Percentiles rank a stretch among this genome's conserved stretches.
Evolutionary conservation across 1,140 invertebrate species (phyloP).

Genomic region (Pseudomyrmex gracilis): DNA sequence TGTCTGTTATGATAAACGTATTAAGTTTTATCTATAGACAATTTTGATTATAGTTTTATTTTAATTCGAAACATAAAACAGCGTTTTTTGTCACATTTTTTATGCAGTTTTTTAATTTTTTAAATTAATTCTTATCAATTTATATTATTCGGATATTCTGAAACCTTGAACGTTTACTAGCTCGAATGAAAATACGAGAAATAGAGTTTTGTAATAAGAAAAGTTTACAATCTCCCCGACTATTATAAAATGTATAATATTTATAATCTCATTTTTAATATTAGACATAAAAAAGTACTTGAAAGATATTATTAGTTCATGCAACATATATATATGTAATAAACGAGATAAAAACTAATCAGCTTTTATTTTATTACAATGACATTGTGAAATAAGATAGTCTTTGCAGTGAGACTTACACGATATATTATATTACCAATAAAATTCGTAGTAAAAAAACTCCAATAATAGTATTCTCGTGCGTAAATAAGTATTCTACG

Average conservation of each 20-base stretch:
- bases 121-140: too few species aligned
- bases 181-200: too few species aligned
- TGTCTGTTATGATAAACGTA: background rate
- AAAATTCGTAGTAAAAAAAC: slow-evolving; percentile 13
- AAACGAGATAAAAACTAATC: background rate
- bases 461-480: slow-evolving; percentile 2
- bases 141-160: too few species aligned
- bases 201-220: background rate
- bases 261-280: too few species aligned
- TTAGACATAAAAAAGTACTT: too few species aligned
- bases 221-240: too few species aligned
- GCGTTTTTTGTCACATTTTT: background rate
- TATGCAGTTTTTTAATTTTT: background rate
- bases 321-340: background rate
- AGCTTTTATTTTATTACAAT: slow-evolving; percentile 16
- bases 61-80: background rate
- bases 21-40: slow-evolving; percentile 22
- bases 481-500: slow-evolving; percentile 47
- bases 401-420: background rate
- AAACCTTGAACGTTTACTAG: too few species aligned
- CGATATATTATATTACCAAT: slow-evolving; percentile 8
- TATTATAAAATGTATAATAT: too few species aligned
- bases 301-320: background rate
- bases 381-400: slow-evolving; percentile 8
- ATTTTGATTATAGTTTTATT: slow-evolving; percentile 8